Evolutionary conservation across 2,113 vertebrate genomes (phyloP).

Genomic region (Trachemys scripta): DNA sequence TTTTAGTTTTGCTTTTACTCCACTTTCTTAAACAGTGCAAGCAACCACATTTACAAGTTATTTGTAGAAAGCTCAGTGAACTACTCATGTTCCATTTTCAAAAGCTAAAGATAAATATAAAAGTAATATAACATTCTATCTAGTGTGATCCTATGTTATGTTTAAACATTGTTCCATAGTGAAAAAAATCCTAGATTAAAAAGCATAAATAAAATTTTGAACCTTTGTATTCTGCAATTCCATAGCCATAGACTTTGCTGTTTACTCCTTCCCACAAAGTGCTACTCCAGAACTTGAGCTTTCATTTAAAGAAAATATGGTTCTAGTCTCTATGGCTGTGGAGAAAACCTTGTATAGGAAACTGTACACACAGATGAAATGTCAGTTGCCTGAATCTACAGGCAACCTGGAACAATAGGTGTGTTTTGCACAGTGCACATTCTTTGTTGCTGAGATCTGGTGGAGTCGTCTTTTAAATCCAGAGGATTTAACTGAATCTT

Average conservation of each 20-base stretch:
- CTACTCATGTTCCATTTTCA: not conserved
- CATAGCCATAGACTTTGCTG: not conserved
- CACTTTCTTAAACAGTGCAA: not conserved
- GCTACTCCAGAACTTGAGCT: not conserved
- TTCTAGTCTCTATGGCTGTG: not conserved
- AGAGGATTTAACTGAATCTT: not conserved
- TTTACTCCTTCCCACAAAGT: not conserved
- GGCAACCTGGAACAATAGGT: not conserved
- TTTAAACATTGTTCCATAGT: not conserved
- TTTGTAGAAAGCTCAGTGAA: not conserved
- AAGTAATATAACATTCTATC: fast-evolving
- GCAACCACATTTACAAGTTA: not conserved
- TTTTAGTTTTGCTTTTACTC: not conserved
- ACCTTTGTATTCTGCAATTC: not conserved
- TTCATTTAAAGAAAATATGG: no score
- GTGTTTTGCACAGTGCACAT: not conserved
- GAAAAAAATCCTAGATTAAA: not conserved
- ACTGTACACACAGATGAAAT: not conserved
- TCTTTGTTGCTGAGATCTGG: not conserved
- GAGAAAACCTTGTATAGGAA: not conserved
- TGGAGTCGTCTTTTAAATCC: not conserved
- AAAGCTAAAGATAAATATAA: not conserved
- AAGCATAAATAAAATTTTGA: slow-evolving; percentile 4
- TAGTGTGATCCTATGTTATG: fast-evolving
- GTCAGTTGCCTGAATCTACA: not conserved